Conservation (phyloP, 2,888 invertebrate genomes). For the Ferdinandea cuprea region DNA sequence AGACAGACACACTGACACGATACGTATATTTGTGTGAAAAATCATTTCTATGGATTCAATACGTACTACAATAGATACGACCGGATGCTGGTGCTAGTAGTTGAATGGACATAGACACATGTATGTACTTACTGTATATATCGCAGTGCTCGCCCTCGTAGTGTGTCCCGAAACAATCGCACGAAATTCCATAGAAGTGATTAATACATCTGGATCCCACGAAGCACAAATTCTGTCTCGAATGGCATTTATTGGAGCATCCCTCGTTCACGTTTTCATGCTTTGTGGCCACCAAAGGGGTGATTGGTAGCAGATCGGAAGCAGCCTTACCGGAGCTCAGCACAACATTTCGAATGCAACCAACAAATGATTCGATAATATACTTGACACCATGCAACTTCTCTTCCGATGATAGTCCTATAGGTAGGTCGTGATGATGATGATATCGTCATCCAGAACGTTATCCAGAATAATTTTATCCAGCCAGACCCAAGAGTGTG, state of each 20-base stretch:
- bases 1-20: neutral
- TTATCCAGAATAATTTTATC: constrained; percentile 20
- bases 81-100: too few relatives aligned
- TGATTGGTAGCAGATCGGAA: constrained; percentile 91
- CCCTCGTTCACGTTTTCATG: constrained; percentile 95
- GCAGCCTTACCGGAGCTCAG: constrained; percentile 94
- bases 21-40: constrained; percentile 12
- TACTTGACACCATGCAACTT: constrained; percentile 95
- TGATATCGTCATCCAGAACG: neutral
- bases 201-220: constrained; percentile 94
- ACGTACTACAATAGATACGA: too few relatives aligned
- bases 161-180: constrained; percentile 96
- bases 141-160: constrained; percentile 97
- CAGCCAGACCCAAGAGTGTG: constrained; percentile 18
- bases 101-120: neutral
- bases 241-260: constrained; percentile 92
- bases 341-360: constrained; percentile 94
- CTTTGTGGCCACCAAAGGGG: constrained; percentile 92
- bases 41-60: constrained; percentile 2
- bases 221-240: constrained; percentile 93
- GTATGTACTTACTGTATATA: constrained; percentile 90
- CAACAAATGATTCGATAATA: constrained; percentile 96
- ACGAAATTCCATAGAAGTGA: constrained; percentile 93
- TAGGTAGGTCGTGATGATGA: constrained; percentile 25
- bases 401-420: constrained; percentile 93